Base-by-base conservation (phyloP, 2,797 vertebrate species). In the Microcaecilia unicolor region DNA sequence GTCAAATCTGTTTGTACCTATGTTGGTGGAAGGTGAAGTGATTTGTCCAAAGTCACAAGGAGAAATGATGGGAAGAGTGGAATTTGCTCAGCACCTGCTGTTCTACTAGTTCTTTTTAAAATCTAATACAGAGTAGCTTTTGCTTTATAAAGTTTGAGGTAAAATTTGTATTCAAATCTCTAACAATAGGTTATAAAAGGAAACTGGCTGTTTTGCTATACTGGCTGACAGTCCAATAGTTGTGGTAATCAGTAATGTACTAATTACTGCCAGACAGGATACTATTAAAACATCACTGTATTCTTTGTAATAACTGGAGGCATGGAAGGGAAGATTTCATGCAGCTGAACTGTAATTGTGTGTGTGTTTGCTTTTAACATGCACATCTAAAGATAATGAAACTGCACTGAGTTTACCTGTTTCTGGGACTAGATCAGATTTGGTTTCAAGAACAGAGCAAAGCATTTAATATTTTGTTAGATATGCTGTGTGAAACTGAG, bases 81-180 rank as follows among this genome's bases (percentile, higher is more conserved):
- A n/a, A n/a, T n/a, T n/a, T n/a, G n/a, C n/a, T n/a, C n/a, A n/a
- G n/a, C n/a, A n/a, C n/a, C n/a, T 10, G 20, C 9, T 3, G 5
- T 38, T 42, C n/a, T n/a, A n/a, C n/a, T n/a, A n/a, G n/a, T n/a
- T n/a, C 42, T 13, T 8, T 29, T 8, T 9, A 37, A 19, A 22
- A 8, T 27, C 2, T 16, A 19, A 2, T 24, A 25, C 22, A 32
- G n/a, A n/a, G n/a, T 7, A 15, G 8, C 3, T 40, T 9, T 3
- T 34, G 24, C 28, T 16, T n/a, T 11, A 17, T 34, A 31, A 18
- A 16, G 25, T n/a, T n/a, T n/a, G n/a, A n/a, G 89, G 95, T 97
- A 55, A 48, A 6, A 13, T 4, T 26, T 19, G 41, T 50, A 22
- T 15, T 32, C 3, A 27, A 37, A 21, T 11, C 26, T 40, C 32